Evolutionary conservation across 1,140 invertebrate genomes (phyloP).

Genomic region (Luehdorfia chinensis): DNA sequence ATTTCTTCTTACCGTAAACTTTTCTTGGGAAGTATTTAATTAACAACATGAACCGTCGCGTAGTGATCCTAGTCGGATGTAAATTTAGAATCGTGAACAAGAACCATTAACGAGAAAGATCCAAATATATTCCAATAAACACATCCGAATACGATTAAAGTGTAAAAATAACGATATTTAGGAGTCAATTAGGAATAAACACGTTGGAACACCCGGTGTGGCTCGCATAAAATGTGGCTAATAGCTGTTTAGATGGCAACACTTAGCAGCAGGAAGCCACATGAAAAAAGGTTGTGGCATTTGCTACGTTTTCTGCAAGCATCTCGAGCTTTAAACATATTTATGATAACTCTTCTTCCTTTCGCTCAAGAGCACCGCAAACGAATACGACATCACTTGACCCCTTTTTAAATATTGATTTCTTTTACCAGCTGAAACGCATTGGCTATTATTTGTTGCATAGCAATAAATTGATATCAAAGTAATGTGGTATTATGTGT

Average conservation of each 20-base stretch:
- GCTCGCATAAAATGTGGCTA: slow-evolving; percentile 59
- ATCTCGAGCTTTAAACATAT: slow-evolving; percentile 28
- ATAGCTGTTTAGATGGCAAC: slow-evolving; percentile 56
- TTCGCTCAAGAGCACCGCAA: slow-evolving; percentile 43
- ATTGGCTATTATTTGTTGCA: too few species aligned
- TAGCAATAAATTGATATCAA: too few species aligned
- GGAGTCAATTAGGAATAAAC: slow-evolving; percentile 65
- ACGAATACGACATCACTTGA: too few species aligned
- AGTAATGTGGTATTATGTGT: too few species aligned
- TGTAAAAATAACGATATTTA: slow-evolving; percentile 66
- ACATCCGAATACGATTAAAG: slow-evolving; percentile 58
- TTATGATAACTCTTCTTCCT: slow-evolving; percentile 50
- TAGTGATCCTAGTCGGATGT: slow-evolving; percentile 29
- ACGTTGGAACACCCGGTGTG: slow-evolving; percentile 45
- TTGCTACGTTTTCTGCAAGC: slow-evolving; percentile 42
- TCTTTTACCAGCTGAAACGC: too few species aligned
- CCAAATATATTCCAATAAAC: slow-evolving; percentile 54
- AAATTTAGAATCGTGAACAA: slow-evolving; percentile 28
- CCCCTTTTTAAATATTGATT: too few species aligned
- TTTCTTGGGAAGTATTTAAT: slow-evolving; percentile 50
- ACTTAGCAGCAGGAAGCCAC: slow-evolving; percentile 60
- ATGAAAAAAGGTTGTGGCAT: slow-evolving; percentile 36
- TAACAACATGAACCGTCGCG: slow-evolving; percentile 52
- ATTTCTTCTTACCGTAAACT: slow-evolving; percentile 60
- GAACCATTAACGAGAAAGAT: slow-evolving; percentile 25